phyloP scores from a whole-genome alignment of 37 sponge, comb jelly and placozoan genomes.

The Oscarella lobularis region DNA sequence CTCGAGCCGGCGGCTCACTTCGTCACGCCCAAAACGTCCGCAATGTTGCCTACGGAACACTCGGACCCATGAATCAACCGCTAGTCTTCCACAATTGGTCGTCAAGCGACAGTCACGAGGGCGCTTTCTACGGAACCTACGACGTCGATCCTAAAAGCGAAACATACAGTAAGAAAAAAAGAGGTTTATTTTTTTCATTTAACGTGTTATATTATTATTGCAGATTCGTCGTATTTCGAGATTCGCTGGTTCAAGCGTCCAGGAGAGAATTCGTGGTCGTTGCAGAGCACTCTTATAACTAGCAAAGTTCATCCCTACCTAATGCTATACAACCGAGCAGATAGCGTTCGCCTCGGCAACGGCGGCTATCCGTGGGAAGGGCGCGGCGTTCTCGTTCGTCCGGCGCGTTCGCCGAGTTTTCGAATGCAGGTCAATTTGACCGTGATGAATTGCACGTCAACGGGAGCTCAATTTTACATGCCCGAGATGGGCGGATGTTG shows the following conservation, averaged over 20 bases:
- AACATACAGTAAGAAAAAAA: too few species aligned
- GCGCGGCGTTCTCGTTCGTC: neutral
- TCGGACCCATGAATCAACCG: neutral
- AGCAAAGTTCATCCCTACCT: neutral
- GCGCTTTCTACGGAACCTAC: neutral
- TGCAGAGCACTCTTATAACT: neutral
- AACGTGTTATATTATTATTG: too few species aligned
- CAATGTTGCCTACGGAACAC: neutral
- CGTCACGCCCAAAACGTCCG: neutral
- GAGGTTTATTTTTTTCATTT: neutral
- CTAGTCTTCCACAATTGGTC: neutral
- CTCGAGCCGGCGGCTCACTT: neutral
- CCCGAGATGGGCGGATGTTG: neutral
- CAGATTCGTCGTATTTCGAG: neutral
- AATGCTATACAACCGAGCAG: conserved; percentile 2
- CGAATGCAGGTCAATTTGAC: neutral
- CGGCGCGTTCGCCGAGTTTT: neutral
- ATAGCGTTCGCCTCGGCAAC: neutral
- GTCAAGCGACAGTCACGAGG: neutral
- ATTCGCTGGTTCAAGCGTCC: neutral
- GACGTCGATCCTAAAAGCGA: neutral
- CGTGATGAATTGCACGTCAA: neutral
- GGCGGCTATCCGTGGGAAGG: neutral
- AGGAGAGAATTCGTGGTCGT: neutral
- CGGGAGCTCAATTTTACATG: conserved; percentile 1